Base-by-base conservation (phyloP, 2,113 vertebrate genomes). In the Calypte anna region DNA sequence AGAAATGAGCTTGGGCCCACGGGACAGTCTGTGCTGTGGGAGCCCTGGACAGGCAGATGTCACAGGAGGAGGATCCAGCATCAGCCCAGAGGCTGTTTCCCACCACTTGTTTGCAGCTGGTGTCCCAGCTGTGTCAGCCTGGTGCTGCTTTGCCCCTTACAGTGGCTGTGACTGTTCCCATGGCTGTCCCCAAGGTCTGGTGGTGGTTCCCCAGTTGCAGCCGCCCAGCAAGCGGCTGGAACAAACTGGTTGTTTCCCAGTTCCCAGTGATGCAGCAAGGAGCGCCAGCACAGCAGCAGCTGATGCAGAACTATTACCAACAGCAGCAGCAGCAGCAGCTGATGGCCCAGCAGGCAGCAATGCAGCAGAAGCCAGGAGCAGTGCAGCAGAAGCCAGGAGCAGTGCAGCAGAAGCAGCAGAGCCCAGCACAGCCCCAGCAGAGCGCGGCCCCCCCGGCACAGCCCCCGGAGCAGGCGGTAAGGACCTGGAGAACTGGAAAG, bases 241-340 rank as follows among this genome's bases (percentile, higher is more conserved):
- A 59, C 40, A 40, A 72, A 2, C 78, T 23, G 31, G 22, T 92
- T 30, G n/a, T 95, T 84, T 70, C 97, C 67, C 98, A 98, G 97
- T 98, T 98, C 96, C 98, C 98, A 38, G 97, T 94, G 91, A 95
- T 93, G 28, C 96, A 96, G 72, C 98, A 97, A 77, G 97, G 96
- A 94, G 93, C 90, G 0, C 93, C 86, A 0, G 92, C 96, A 1
- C 98, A 98, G 69, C 98, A 98, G 93, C 98, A 97, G 82, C 95
- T 98, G 83, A 97, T 98, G 91, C 98, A 98, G 97, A 98, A 96
- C 94, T 97, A 98, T 77, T 98, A 98, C 91, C 97, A 98, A 85
- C 98, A 98, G 87, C 98, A 98, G 72, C 98, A 97, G 33, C 97
- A 95, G 15, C 97, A 97, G 44, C 97, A 97, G 83, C 98, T 95